Evolutionary conservation across 1,140 invertebrate species (phyloP).

Genomic region (Papilio helenus): DNA sequence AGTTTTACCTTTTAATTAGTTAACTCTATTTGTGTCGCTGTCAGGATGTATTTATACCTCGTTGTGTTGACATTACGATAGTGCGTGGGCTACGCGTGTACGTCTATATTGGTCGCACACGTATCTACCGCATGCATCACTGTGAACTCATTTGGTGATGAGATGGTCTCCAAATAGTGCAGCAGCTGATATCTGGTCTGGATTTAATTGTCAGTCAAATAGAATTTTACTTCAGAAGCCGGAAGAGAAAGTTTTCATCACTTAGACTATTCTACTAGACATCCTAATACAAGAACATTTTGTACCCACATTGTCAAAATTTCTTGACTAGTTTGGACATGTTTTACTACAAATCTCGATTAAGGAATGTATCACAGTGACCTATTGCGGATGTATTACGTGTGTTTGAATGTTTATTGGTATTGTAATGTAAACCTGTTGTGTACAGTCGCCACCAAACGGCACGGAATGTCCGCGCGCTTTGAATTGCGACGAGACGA

Average conservation of each 20-base stretch:
- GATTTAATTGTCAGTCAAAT: neutral
- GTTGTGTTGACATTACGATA: slow-evolving; percentile 2
- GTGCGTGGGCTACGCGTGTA: slow-evolving; percentile 9
- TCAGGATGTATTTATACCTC: neutral
- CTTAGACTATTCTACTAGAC: too few relatives aligned
- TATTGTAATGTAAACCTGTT: slow-evolving; percentile 6
- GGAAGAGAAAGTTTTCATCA: too few relatives aligned
- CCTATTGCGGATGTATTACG: slow-evolving; percentile 1
- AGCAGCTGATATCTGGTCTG: neutral
- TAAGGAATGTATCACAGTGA: slow-evolving; percentile 6
- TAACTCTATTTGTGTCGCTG: neutral
- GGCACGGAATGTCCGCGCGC: neutral
- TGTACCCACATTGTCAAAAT: too few relatives aligned
- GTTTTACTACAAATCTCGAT: neutral
- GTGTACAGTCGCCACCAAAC: neutral
- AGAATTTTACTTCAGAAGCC: too few relatives aligned
- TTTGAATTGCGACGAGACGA: neutral
- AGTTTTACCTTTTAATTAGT: neutral
- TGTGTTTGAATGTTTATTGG: neutral
- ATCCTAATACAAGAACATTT: too few relatives aligned
- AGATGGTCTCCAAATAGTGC: neutral
- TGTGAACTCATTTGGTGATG: neutral
- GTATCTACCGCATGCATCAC: neutral
- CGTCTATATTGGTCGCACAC: neutral
- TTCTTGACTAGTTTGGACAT: too few relatives aligned